Percentiles rank a stretch among this genome's conserved stretches.
Evolutionary conservation across 2,113 vertebrate genomes (phyloP).

Genomic region (Merops nubicus): DNA sequence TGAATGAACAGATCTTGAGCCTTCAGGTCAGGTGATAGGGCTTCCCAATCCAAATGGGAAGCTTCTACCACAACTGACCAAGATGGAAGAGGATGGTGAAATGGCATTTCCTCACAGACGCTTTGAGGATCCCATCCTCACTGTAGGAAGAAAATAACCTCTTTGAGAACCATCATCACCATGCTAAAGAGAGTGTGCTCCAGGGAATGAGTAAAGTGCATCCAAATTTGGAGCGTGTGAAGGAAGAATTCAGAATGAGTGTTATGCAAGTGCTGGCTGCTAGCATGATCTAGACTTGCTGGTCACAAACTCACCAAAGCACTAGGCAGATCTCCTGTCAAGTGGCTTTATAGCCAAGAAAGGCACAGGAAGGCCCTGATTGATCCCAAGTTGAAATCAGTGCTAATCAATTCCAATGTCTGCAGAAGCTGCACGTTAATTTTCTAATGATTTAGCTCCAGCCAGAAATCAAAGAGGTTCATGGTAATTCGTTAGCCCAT

Average conservation of each 20-base stretch:
- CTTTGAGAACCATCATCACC: constrained; percentile 9
- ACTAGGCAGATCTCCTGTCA: neutral
- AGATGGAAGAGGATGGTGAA: constrained; percentile 23
- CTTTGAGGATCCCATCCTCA: constrained; percentile 31
- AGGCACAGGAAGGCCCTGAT: neutral
- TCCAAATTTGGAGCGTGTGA: neutral
- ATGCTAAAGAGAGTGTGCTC: neutral
- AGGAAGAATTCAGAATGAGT: neutral
- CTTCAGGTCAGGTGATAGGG: neutral
- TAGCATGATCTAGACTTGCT: rapidly evolving
- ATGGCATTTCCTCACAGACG: constrained; percentile 14
- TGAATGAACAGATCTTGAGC: neutral
- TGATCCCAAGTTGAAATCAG: neutral
- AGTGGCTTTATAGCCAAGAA: neutral
- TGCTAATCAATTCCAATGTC: neutral
- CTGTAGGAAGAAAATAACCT: constrained; percentile 26
- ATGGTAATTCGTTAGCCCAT: neutral
- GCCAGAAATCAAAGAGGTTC: neutral
- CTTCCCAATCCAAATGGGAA: constrained; percentile 2
- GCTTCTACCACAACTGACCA: neutral
- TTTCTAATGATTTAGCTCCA: neutral
- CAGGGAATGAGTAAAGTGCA: neutral
- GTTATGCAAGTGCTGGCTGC: neutral
- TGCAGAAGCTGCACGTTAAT: neutral
- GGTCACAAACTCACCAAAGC: neutral